Percentiles rank a stretch among this genome's conserved stretches.
phyloP scores from a whole-genome alignment of 2,888 invertebrate species.

The Cephus spinipes region DNA sequence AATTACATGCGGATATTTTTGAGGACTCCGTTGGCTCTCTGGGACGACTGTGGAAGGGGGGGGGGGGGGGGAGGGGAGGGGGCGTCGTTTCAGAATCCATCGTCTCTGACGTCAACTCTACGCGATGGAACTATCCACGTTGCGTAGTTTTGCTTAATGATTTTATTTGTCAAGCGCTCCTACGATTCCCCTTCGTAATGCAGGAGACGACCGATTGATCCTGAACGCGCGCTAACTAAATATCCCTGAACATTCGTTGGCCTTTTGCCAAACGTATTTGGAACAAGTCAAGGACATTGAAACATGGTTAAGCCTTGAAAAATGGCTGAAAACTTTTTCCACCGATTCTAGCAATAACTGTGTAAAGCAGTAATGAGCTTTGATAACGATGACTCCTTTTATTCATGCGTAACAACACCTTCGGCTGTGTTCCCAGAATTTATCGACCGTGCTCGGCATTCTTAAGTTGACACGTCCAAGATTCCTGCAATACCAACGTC shows the following conservation, averaged over 20 bases:
- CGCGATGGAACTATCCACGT: constrained; percentile 36
- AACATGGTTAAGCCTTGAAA: background rate
- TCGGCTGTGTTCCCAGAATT: background rate
- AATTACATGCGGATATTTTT: background rate
- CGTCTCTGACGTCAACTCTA: constrained; percentile 30
- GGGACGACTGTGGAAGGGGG: background rate
- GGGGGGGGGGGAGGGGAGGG: background rate
- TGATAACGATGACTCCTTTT: background rate
- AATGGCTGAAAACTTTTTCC: background rate
- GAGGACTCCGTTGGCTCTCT: background rate
- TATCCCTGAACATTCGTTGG: too few relatives aligned
- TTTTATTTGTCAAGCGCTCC: constrained; percentile 17
- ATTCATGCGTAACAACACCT: background rate
- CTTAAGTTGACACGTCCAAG: background rate
- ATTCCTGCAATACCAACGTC: background rate
- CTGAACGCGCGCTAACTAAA: too few relatives aligned
- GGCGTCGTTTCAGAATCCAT: constrained; percentile 25
- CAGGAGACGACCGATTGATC: background rate
- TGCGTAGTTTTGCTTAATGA: constrained; percentile 39
- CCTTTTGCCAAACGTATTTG: too few relatives aligned
- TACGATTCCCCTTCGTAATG: background rate
- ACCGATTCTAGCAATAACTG: background rate
- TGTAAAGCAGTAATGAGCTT: background rate
- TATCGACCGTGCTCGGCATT: background rate
- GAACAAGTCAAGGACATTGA: background rate